Base-by-base conservation (phyloP, 2,888 invertebrate genomes). In the Sesia apiformis region DNA sequence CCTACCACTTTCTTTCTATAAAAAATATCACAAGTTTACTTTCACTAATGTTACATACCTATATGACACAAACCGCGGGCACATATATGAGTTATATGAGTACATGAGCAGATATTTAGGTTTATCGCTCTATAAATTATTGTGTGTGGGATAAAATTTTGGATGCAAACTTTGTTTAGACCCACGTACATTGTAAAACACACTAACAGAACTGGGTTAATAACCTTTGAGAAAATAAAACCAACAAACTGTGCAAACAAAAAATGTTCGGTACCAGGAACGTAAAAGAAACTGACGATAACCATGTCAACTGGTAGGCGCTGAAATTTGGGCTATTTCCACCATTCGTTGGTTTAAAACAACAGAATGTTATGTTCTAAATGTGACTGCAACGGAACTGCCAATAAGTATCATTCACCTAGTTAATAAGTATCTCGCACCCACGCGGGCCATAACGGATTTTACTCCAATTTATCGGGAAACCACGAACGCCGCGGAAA, bases 381-480 rank as follows among this genome's bases (percentile, higher is more conserved):
- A 23, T 23, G 23, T 23, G 23, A 23, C 23, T 23, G 23, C 23
- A 23, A 23, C 23, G 23, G 23, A 23, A 23, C 23, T 23, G 23
- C 23, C 23, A 23, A 23, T 23, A 23, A 23, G 23, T 23, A 23
- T 23, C 23, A 23, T 23, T 23, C 23, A 23, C 23, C 23, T 23
- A 23, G 1, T 23, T 23, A 23, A 23, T 23, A 23, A 23, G 23
- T 23, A 23, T 23, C 8, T n/a, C 8, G 8, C 46, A 73, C 66
- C 66, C 59, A 63, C 46, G 46, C 46, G 23, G 64, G 63, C 74
- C 72, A 61, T 88, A 86, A 86, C 87, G 86, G 86, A 56, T 62
- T 70, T 64, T 64, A 63, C 67, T 65, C 71, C 71, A 82, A 85
- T 85, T 81, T 79, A 79, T 81, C 69, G 71, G 74, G 78, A 82